phyloP scores from a whole-genome alignment of 2,888 invertebrate species.

The Chorisops tibialis region DNA sequence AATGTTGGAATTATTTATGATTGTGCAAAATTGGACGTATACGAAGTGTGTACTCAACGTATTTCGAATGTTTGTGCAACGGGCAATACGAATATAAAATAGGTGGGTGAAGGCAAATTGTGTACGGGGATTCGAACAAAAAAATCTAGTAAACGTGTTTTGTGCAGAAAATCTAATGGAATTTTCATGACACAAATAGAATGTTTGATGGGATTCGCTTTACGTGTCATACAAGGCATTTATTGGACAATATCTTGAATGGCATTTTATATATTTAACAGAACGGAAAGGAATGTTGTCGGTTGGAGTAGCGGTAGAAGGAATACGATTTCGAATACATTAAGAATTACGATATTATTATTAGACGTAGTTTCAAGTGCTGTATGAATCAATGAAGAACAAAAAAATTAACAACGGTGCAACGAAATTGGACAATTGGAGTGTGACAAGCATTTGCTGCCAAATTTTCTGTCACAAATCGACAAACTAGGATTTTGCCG shows the following conservation, averaged over 20 bases:
- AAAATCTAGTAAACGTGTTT: not conserved
- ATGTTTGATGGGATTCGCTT: constrained; percentile 17
- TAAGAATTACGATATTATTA: too few relatives aligned
- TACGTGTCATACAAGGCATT: too few relatives aligned
- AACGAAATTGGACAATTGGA: too few relatives aligned
- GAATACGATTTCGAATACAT: too few relatives aligned
- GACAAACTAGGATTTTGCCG: too few relatives aligned
- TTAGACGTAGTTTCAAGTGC: too few relatives aligned
- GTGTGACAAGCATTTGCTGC: too few relatives aligned
- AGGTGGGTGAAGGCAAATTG: not conserved
- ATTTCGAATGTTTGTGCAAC: not conserved
- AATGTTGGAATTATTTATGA: constrained; percentile 26
- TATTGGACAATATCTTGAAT: constrained; percentile 11
- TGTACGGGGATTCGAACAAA: not conserved
- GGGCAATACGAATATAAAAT: not conserved
- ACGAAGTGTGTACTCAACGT: not conserved
- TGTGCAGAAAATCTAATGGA: constrained; percentile 7
- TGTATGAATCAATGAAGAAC: too few relatives aligned
- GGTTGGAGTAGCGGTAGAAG: too few relatives aligned
- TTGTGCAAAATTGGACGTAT: constrained; percentile 26
- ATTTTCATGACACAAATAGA: constrained; percentile 21
- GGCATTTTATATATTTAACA: constrained; percentile 9
- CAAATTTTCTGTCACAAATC: too few relatives aligned
- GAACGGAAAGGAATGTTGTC: too few relatives aligned
- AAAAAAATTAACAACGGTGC: too few relatives aligned